These are phyloP conservation scores for Sabatieria punctata DNA, from an alignment of 2,888 invertebrate genomes.

Conservation along the genomic window DNA sequence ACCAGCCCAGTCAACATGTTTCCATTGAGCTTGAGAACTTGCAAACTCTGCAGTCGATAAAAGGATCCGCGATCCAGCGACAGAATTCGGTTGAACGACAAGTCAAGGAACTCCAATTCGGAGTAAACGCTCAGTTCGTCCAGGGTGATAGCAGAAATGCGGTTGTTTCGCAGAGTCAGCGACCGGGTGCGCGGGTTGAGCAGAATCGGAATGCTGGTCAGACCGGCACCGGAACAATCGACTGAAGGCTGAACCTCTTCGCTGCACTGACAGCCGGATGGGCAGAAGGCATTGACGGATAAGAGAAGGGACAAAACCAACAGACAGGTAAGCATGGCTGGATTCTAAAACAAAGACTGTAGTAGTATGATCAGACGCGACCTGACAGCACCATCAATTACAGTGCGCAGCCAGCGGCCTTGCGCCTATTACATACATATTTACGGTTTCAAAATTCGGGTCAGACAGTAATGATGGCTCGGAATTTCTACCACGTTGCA, in stretches of 20 bases:
- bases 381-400: too few species aligned
- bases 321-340: too few species aligned
- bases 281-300: slow-evolving; percentile 8
- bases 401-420: too few species aligned
- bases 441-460: too few species aligned
- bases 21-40: slow-evolving; percentile 8
- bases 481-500: too few species aligned
- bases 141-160: slow-evolving; percentile 4
- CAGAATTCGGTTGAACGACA: slow-evolving; percentile 8
- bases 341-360: too few species aligned
- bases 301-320: background rate
- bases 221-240: slow-evolving; percentile 9
- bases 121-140: slow-evolving; percentile 9
- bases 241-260: slow-evolving; percentile 3
- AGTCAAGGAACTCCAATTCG: slow-evolving; percentile 10
- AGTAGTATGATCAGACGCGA: too few species aligned
- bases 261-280: slow-evolving; percentile 9
- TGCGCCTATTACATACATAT: too few species aligned
- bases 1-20: slow-evolving; percentile 6
- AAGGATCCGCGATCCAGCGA: slow-evolving; percentile 10
- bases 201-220: slow-evolving; percentile 10
- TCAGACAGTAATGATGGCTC: too few species aligned
- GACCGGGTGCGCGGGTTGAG: slow-evolving; percentile 10
- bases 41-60: slow-evolving; percentile 6
- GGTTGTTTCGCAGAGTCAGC: slow-evolving; percentile 9